Conservation (phyloP, 1,140 invertebrate genomes). For the Caenorhabditis inopinata region DNA sequence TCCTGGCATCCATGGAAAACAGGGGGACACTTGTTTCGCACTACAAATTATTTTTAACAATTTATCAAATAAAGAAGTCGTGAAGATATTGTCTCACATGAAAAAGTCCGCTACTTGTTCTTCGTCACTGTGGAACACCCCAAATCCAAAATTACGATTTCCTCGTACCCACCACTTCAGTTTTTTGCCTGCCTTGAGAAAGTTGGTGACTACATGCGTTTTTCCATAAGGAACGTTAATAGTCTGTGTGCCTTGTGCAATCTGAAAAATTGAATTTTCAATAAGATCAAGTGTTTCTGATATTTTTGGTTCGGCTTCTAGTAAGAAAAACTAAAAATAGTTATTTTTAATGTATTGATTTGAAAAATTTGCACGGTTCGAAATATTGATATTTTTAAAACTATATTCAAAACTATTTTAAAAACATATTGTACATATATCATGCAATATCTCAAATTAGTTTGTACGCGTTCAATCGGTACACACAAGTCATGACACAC, state of each 20-base stretch:
- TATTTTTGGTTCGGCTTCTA: not conserved
- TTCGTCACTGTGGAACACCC: conserved; percentile 1
- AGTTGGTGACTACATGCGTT: not conserved
- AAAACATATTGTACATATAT: too few species aligned
- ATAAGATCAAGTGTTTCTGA: not conserved
- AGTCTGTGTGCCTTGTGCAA: conserved; percentile 13
- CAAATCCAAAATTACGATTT: conserved; percentile 35
- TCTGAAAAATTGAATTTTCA: not conserved
- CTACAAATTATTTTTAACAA: not conserved
- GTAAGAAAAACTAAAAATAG: too few species aligned
- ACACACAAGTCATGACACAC: too few species aligned
- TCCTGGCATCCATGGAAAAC: conserved; percentile 43
- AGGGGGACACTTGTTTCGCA: conserved; percentile 21
- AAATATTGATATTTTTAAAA: too few species aligned
- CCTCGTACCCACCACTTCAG: conserved; percentile 29
- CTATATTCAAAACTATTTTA: too few species aligned
- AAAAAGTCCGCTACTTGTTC: conserved; percentile 9
- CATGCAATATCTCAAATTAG: too few species aligned
- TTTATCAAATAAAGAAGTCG: not conserved
- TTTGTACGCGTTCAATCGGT: too few species aligned
- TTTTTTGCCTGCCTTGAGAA: conserved; percentile 1
- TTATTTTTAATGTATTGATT: too few species aligned
- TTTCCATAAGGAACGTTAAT: conserved; percentile 17
- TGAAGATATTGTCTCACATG: not conserved
- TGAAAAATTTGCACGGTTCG: too few species aligned